Percentiles rank a stretch among this genome's conserved stretches.
These are phyloP conservation scores for Acanthisitta chloris DNA, from an alignment of 2,113 vertebrate genomes.

Conservation along the genomic window DNA sequence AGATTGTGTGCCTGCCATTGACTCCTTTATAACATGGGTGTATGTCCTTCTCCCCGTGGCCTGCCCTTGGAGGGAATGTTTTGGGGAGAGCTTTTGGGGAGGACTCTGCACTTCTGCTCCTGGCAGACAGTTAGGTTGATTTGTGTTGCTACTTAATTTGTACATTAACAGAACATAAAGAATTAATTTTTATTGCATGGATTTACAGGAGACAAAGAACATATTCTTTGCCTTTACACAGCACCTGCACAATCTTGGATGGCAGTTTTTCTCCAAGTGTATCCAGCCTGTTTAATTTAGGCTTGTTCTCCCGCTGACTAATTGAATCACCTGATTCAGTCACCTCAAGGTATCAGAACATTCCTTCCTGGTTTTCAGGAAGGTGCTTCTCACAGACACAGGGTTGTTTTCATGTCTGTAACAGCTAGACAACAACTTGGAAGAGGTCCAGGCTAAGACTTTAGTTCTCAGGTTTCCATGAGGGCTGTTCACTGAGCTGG, in stretches of 20 bases:
- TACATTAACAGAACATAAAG: not conserved
- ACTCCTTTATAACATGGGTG: not conserved
- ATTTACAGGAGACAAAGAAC: not conserved
- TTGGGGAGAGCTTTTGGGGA: not conserved
- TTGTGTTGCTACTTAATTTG: not conserved
- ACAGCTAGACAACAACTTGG: not conserved
- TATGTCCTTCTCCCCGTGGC: not conserved
- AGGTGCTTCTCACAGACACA: not conserved
- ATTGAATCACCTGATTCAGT: not conserved
- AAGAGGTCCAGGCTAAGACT: not conserved
- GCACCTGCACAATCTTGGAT: not conserved
- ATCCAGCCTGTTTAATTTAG: not conserved
- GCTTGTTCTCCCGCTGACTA: not conserved
- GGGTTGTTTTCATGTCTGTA: not conserved
- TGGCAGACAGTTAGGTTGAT: not conserved
- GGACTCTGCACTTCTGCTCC: not conserved
- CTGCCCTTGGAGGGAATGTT: not conserved
- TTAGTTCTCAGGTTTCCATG: not conserved
- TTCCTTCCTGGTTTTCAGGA: not conserved
- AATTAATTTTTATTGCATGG: not conserved
- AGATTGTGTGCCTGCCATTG: not conserved
- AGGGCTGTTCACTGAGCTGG: not conserved
- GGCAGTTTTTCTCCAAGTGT: not conserved
- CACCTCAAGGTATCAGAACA: not conserved
- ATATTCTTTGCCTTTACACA: not conserved